Conservation (phyloP, 2,888 invertebrate species). For the Andricus quercusramuli region DNA sequence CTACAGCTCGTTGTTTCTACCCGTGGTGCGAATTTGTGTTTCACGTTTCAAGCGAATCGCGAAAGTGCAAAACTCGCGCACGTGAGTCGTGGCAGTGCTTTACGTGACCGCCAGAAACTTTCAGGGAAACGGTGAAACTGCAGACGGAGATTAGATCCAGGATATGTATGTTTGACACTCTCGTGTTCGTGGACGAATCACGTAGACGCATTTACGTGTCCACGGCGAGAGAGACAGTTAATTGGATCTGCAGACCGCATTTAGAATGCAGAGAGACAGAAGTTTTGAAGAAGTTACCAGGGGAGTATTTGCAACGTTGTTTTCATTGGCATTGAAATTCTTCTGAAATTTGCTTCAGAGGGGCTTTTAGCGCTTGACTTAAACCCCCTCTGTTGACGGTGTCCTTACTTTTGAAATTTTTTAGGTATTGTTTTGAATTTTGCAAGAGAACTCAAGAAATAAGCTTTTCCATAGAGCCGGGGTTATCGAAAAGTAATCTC, state of each 20-base stretch:
- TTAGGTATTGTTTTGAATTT: neutral
- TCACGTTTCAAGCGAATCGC: neutral
- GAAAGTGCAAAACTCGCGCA: neutral
- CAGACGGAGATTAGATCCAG: neutral
- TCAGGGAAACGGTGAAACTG: neutral
- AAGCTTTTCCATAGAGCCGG: too few species aligned
- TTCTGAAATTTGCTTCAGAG: too few species aligned
- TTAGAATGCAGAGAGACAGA: neutral
- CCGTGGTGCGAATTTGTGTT: neutral
- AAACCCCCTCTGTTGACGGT: neutral
- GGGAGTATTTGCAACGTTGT: neutral
- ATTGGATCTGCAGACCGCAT: conserved; percentile 7
- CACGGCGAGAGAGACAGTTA: conserved; percentile 7
- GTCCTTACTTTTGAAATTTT: neutral
- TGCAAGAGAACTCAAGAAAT: neutral
- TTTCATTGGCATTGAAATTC: neutral
- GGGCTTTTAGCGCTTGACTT: neutral
- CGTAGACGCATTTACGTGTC: neutral
- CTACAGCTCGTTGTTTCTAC: neutral
- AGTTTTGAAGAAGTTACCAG: conserved; percentile 3
- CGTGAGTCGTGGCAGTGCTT: neutral
- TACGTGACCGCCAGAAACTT: neutral
- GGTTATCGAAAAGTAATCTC: too few species aligned
- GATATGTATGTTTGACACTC: conserved; percentile 7
- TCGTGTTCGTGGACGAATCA: neutral